Evolutionary conservation across 2,797 vertebrate genomes (phyloP).

Genomic region (Channa striata): DNA sequence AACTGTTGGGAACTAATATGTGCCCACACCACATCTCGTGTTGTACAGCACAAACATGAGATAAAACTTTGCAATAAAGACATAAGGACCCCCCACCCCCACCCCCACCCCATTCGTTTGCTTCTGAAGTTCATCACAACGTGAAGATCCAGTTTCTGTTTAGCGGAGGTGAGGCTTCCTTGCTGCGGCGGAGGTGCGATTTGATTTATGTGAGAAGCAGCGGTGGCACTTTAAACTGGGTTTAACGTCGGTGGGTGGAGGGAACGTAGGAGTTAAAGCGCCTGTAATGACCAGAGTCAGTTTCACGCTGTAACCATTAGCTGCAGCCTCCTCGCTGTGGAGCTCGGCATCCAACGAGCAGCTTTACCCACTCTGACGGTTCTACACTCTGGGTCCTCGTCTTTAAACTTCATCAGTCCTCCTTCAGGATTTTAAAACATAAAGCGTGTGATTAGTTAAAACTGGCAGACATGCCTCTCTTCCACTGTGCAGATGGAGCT

Average conservation of each 20-base stretch:
- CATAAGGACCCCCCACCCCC: too few species aligned
- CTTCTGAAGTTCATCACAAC: background rate
- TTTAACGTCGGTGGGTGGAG: conserved; percentile 25
- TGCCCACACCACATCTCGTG: too few species aligned
- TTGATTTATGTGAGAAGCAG: conserved; percentile 53
- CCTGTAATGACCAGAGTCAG: conserved; percentile 51
- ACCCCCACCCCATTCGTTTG: too few species aligned
- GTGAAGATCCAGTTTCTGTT: conserved; percentile 34
- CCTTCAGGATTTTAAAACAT: too few species aligned
- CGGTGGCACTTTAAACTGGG: conserved; percentile 20
- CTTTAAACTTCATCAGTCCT: too few species aligned
- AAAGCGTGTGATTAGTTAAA: too few species aligned
- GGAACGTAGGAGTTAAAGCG: conserved; percentile 49
- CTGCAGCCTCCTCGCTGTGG: conserved; percentile 21
- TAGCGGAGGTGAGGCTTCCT: conserved; percentile 25
- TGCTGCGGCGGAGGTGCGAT: conserved; percentile 77
- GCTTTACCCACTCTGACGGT: background rate
- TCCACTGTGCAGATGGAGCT: too few species aligned
- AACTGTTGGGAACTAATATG: too few species aligned
- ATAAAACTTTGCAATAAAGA: too few species aligned
- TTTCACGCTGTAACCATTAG: conserved; percentile 52
- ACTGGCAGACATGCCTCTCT: too few species aligned
- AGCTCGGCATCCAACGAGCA: background rate
- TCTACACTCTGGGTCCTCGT: too few species aligned
- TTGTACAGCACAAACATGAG: too few species aligned